Conservation (phyloP, 2,113 vertebrate genomes). For the Crypturellus undulatus region DNA sequence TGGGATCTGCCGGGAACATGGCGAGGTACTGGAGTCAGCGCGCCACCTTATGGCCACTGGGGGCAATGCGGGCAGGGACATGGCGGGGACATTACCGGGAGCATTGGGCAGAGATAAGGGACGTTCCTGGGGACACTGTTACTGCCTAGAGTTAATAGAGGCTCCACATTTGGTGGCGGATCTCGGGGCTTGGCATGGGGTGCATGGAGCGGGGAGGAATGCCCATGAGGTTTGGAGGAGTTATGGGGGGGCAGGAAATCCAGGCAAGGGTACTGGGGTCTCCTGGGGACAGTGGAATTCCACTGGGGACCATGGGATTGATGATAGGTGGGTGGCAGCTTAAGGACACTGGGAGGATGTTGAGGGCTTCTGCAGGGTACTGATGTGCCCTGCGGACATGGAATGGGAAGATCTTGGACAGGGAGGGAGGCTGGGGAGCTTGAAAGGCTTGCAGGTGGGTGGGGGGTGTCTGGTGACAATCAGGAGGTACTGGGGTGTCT, state of each 20-base stretch:
- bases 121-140: not conserved
- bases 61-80: not conserved
- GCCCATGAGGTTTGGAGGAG: rapidly evolving
- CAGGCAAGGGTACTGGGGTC: no score
- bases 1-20: not conserved
- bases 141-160: no score
- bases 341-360: no score
- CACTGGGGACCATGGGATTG: no score
- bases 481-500: no score
- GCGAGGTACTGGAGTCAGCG: not conserved
- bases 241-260: not conserved
- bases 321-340: no score
- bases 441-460: not conserved
- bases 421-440: no score
- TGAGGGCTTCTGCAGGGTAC: no score
- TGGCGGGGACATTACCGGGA: not conserved
- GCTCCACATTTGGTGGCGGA: rapidly evolving
- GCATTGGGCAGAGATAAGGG: not conserved
- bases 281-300: not conserved
- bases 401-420: no score
- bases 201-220: not conserved
- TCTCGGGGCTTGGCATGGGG: rapidly evolving
- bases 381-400: no score
- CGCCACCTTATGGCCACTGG: not conserved
- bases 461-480: no score